Percentiles rank a stretch among this genome's conserved stretches.
phyloP scores from a whole-genome alignment of 2,113 vertebrate genomes.

The Barnardius zonarius region DNA sequence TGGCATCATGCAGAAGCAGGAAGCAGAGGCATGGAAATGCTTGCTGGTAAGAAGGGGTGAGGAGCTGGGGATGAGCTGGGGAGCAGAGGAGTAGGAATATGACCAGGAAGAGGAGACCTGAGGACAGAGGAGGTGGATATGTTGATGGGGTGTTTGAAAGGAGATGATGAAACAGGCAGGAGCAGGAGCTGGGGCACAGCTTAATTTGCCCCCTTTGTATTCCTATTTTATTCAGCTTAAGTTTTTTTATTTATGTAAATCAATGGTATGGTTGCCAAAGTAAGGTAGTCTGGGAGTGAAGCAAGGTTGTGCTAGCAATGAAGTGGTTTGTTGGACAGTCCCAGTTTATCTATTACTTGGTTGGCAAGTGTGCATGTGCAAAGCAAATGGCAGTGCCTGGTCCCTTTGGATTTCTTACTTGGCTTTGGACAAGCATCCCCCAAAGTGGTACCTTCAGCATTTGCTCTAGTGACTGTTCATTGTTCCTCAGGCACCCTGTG shows the following conservation, averaged over 20 bases:
- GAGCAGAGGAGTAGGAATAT: not conserved
- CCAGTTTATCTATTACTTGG: not conserved
- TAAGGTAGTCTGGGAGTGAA: not conserved
- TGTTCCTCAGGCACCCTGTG: accelerated
- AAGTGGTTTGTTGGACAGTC: not conserved
- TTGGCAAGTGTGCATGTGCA: accelerated
- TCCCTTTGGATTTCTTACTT: not conserved
- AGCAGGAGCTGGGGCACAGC: not conserved
- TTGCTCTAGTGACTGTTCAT: not conserved
- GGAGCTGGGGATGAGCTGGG: not conserved
- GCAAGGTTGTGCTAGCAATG: not conserved
- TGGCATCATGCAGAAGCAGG: not conserved
- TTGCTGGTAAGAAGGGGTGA: not conserved
- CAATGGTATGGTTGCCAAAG: not conserved
- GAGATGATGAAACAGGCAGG: not conserved
- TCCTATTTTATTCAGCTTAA: not conserved
- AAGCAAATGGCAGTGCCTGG: not conserved
- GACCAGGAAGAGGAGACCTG: not conserved
- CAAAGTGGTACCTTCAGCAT: not conserved
- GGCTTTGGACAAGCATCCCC: not conserved
- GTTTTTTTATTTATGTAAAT: not conserved
- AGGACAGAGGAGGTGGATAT: not conserved
- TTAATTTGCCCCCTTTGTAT: not conserved
- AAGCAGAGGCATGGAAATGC: not conserved
- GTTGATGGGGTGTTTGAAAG: not conserved